Percentiles rank a stretch among this genome's conserved stretches.
phyloP scores from a whole-genome alignment of 2,113 vertebrate genomes.

The Sylvia atricapilla region DNA sequence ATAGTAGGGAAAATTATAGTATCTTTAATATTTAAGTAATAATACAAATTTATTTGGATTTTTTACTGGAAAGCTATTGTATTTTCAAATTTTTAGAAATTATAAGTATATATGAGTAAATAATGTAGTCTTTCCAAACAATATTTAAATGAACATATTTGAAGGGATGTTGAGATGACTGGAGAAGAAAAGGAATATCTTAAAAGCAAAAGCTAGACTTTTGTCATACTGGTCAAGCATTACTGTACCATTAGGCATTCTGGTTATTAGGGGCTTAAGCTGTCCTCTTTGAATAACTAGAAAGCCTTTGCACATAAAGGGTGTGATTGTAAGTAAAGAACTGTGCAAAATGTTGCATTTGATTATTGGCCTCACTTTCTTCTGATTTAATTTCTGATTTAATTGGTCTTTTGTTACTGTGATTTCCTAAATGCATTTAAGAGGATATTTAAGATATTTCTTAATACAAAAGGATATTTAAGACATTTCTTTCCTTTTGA shows the following conservation, averaged over 20 bases:
- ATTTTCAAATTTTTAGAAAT: background rate
- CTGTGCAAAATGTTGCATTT: background rate
- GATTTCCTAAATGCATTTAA: background rate
- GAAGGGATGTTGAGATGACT: background rate
- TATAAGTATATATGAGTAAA: background rate
- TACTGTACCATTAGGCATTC: background rate
- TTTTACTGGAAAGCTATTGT: background rate
- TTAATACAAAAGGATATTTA: background rate
- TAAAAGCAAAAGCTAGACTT: background rate
- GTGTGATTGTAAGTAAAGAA: background rate
- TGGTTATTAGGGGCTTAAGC: background rate
- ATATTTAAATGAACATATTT: background rate
- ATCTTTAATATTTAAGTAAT: background rate
- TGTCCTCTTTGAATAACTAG: background rate
- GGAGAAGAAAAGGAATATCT: background rate
- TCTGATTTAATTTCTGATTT: background rate
- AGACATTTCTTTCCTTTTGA: background rate
- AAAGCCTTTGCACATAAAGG: background rate
- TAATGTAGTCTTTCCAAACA: background rate
- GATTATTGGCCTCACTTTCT: background rate
- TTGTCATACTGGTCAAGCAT: background rate
- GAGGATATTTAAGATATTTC: background rate
- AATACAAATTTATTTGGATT: background rate
- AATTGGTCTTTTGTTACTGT: background rate
- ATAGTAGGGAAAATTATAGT: background rate